A percentile compares a stretch with the other conserved stretches of the same genome.
phyloP scores from a whole-genome alignment of 2,797 vertebrate genomes.

The Siniperca obscura region DNA sequence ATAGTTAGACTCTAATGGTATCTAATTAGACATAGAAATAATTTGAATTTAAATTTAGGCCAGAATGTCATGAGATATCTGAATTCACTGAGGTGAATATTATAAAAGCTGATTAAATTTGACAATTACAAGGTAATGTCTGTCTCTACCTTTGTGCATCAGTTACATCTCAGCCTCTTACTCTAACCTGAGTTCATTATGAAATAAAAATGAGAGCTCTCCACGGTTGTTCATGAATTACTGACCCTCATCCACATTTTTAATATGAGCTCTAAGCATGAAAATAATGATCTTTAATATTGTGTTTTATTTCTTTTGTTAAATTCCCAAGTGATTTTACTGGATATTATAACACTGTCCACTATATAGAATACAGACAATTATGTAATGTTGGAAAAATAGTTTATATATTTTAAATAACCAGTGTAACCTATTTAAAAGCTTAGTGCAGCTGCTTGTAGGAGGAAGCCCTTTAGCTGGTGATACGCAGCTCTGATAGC shows the following conservation, averaged over 20 bases:
- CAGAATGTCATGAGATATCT: constrained; percentile 49
- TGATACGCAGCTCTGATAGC: constrained; percentile 12
- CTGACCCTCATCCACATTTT: constrained; percentile 51
- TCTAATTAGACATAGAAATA: constrained; percentile 59
- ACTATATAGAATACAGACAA: not conserved
- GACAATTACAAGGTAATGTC: constrained; percentile 61
- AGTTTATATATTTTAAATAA: constrained; percentile 15
- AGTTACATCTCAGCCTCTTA: constrained; percentile 46
- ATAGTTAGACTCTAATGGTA: constrained; percentile 44
- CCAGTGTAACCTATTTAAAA: constrained; percentile 14
- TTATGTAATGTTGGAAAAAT: constrained; percentile 1
- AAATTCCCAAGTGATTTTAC: not conserved
- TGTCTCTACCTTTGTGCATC: constrained; percentile 60
- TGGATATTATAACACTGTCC: not conserved
- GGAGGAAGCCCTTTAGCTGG: constrained; percentile 3
- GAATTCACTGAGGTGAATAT: constrained; percentile 65
- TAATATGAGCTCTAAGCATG: constrained; percentile 42
- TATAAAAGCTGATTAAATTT: constrained; percentile 73
- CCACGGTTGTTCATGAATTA: constrained; percentile 45
- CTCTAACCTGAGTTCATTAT: constrained; percentile 62
- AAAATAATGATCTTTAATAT: constrained; percentile 49
- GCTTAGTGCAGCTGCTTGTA: constrained; percentile 27
- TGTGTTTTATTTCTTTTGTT: not conserved
- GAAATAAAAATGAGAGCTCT: constrained; percentile 54
- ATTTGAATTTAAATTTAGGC: constrained; percentile 55